Percentiles rank a stretch among this genome's conserved stretches.
Conservation (phyloP, 2,888 invertebrate genomes). For the Agrilus biguttatus region DNA sequence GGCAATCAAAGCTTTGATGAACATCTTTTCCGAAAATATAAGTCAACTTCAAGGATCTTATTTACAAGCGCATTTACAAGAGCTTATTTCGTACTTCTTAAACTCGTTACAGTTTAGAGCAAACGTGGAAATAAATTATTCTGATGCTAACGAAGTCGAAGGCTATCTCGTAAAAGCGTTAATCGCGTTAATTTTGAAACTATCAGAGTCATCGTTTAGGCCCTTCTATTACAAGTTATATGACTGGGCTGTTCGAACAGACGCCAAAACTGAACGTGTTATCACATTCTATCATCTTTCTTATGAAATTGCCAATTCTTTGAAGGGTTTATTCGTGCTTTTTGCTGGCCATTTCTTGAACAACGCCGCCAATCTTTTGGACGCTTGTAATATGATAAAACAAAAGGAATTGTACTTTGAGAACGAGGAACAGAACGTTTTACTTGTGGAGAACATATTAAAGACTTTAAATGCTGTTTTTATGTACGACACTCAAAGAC, state of each 20-base stretch:
- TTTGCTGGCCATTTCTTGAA: constrained; percentile 77
- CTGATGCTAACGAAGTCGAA: constrained; percentile 49
- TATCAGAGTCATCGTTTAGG: constrained; percentile 79
- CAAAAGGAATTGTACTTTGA: constrained; percentile 36
- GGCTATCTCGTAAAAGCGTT: constrained; percentile 60
- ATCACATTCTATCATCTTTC: constrained; percentile 78
- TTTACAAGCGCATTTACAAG: constrained; percentile 45
- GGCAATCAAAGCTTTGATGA: constrained; percentile 58
- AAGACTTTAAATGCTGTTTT: constrained; percentile 66
- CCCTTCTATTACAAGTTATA: constrained; percentile 78
- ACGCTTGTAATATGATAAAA: constrained; percentile 50
- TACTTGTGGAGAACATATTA: constrained; percentile 56
- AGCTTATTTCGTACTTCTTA: constrained; percentile 62
- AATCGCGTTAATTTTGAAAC: constrained; percentile 67
- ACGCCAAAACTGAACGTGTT: constrained; percentile 46
- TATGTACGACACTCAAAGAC: constrained; percentile 67
- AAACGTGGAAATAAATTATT: constrained; percentile 28
- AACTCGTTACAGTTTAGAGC: constrained; percentile 53
- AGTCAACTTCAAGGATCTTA: constrained; percentile 46
- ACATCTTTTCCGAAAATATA: constrained; percentile 60
- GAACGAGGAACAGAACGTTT: constrained; percentile 40
- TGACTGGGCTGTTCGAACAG: constrained; percentile 67
- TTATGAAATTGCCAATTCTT: constrained; percentile 58
- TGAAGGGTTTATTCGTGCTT: constrained; percentile 79
- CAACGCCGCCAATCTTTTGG: constrained; percentile 62